A percentile compares a stretch with the other conserved stretches of the same genome.
These are phyloP conservation scores for Podiceps cristatus DNA, from an alignment of 2,113 vertebrate genomes.

Conservation along the genomic window DNA sequence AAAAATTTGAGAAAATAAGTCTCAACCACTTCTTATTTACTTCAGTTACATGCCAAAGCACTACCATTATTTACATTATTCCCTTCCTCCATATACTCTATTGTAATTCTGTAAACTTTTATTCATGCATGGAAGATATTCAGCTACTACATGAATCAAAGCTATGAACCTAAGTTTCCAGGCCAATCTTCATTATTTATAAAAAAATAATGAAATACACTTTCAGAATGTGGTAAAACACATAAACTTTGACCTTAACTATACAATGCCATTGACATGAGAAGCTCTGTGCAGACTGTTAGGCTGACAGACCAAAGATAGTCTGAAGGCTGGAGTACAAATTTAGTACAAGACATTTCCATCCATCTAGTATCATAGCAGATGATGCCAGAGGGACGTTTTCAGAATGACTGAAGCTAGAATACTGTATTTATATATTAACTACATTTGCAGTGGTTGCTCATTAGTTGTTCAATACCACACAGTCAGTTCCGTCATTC, in stretches of 20 bases:
- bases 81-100: neutral
- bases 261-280: neutral
- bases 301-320: neutral
- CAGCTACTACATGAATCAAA: neutral
- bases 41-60: neutral
- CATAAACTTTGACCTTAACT: neutral
- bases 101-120: neutral
- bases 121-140: neutral
- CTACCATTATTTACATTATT: neutral
- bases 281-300: neutral
- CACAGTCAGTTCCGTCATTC: neutral
- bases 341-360: neutral
- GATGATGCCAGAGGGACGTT: neutral
- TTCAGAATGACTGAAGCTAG: neutral
- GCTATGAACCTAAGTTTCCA: neutral
- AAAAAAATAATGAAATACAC: neutral
- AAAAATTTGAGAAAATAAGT: neutral
- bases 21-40: neutral
- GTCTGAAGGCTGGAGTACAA: neutral
- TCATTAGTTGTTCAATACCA: neutral
- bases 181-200: neutral
- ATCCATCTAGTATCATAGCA: neutral
- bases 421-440: neutral
- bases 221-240: neutral
- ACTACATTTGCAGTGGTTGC: neutral